phyloP scores from a whole-genome alignment of 2,797 vertebrate species.

The Staurois parvus region DNA sequence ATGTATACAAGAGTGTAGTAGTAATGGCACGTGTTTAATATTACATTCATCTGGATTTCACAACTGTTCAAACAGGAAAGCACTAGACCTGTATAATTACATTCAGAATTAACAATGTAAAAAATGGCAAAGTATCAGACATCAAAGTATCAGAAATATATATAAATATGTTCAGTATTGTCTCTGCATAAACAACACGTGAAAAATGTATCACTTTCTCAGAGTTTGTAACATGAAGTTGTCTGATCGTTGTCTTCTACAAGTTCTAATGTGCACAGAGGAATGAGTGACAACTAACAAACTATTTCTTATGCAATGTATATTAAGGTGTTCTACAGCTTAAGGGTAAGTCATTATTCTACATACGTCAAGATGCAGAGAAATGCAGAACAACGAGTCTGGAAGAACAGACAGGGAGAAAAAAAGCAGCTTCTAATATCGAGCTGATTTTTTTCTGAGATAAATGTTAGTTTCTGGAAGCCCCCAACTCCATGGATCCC shows the following conservation, averaged over 20 bases:
- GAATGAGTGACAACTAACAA: conserved; percentile 41
- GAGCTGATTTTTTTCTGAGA: background rate
- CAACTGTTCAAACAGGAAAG: too few species aligned
- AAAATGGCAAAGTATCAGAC: too few species aligned
- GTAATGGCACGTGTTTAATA: too few species aligned
- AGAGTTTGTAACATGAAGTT: background rate
- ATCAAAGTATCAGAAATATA: too few species aligned
- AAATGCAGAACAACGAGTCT: conserved; percentile 54
- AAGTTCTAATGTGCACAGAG: conserved; percentile 37
- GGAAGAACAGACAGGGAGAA: background rate
- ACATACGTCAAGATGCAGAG: conserved; percentile 36
- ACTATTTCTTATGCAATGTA: conserved; percentile 36
- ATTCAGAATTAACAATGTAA: too few species aligned
- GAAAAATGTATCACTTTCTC: background rate
- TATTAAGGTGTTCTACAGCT: conserved; percentile 50
- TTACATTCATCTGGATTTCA: too few species aligned
- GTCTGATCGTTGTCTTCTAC: background rate
- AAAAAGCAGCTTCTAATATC: background rate
- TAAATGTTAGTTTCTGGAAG: background rate
- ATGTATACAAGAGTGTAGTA: too few species aligned
- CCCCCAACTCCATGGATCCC: too few species aligned
- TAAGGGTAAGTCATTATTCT: conserved; percentile 44
- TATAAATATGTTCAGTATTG: too few species aligned
- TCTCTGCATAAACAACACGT: background rate
- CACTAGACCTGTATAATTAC: too few species aligned